Evolutionary conservation across 92 coral and sea anemone species (phyloP).

Genomic region (Bergia sp.): DNA sequence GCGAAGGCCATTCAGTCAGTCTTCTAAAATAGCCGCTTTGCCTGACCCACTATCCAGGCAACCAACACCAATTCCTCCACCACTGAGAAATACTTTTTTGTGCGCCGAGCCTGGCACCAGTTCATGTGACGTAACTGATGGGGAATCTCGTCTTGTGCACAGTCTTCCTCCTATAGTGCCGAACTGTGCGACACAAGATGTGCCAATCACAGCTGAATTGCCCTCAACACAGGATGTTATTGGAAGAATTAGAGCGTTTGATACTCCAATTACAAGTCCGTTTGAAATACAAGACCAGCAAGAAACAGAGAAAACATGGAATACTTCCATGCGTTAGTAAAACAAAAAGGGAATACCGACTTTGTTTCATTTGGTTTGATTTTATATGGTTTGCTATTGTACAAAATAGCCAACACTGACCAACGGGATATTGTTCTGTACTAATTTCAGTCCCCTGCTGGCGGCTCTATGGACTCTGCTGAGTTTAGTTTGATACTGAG

Average conservation of each 20-base stretch:
- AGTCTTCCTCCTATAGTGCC: background rate
- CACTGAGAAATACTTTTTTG: background rate
- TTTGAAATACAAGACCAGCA: conserved; percentile 12
- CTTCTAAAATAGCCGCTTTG: background rate
- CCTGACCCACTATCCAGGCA: background rate
- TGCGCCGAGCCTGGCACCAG: conserved; percentile 22
- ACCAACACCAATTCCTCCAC: background rate
- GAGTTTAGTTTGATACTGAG: no score
- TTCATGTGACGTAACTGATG: conserved; percentile 3
- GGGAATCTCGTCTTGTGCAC: background rate
- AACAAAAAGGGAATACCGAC: no score
- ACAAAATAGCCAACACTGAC: no score
- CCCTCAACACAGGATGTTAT: background rate
- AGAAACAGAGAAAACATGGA: background rate
- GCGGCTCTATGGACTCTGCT: no score
- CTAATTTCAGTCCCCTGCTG: no score
- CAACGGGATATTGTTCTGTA: no score
- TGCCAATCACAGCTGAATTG: background rate
- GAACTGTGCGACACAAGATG: background rate
- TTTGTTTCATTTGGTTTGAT: no score
- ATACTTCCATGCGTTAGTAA: background rate
- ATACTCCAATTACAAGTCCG: conserved; percentile 27
- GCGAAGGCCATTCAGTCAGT: conserved; percentile 6
- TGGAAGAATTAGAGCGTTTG: background rate
- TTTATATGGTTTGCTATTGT: no score